Conservation (phyloP, 2,888 invertebrate species). For the Chironomus riparius region DNA sequence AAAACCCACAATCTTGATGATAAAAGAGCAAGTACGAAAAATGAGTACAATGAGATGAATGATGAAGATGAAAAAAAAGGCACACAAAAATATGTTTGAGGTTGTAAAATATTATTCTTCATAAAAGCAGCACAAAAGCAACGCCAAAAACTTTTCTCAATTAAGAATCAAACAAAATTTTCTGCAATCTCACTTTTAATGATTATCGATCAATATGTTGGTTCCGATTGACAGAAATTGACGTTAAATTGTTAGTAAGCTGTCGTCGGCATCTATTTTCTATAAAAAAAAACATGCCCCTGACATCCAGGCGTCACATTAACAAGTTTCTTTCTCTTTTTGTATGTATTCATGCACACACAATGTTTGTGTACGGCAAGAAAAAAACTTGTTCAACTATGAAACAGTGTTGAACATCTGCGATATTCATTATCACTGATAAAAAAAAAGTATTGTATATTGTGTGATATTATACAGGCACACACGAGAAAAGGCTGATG, state of each 20-base stretch:
- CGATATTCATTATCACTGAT: conserved; percentile 23
- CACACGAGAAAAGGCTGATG: not conserved
- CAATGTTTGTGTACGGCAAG: not conserved
- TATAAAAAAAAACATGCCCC: not conserved
- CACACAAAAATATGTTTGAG: too few species aligned
- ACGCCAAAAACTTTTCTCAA: too few species aligned
- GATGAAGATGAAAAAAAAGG: too few species aligned
- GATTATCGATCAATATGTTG: too few species aligned
- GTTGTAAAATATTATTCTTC: too few species aligned
- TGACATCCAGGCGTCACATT: conserved; percentile 13
- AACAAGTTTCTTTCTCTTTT: conserved; percentile 12
- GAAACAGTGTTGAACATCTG: conserved; percentile 14
- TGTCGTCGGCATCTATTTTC: not conserved
- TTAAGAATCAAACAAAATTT: too few species aligned
- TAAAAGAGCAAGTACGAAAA: too few species aligned
- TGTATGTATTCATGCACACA: not conserved
- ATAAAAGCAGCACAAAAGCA: too few species aligned
- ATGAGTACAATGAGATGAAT: too few species aligned
- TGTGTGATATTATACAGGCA: not conserved
- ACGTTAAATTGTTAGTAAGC: conserved; percentile 11
- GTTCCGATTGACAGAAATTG: conserved; percentile 7
- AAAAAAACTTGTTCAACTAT: not conserved
- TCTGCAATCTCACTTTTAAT: too few species aligned
- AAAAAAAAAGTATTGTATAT: conserved; percentile 2
- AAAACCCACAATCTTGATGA: not conserved